These are phyloP conservation scores for Carlito syrichta DNA, from an alignment of 2,113 vertebrate genomes.

Conservation along the genomic window DNA sequence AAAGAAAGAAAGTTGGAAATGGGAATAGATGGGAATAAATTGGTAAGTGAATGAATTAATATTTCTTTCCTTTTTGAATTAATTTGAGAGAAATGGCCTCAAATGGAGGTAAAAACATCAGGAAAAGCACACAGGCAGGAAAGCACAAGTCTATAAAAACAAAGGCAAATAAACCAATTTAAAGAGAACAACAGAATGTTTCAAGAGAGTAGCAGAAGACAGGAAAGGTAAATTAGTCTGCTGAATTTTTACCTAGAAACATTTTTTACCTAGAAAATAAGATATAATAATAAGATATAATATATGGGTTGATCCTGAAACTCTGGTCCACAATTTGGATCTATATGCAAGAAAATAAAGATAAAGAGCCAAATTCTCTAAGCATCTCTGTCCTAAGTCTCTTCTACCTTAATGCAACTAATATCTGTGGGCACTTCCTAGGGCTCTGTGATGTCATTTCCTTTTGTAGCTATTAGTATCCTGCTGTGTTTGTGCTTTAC, in stretches of 20 bases:
- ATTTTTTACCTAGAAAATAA: conserved; percentile 26
- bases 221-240: neutral
- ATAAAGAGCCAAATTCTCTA: neutral
- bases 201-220: neutral
- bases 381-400: neutral
- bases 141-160: neutral
- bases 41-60: neutral
- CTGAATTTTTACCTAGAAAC: too few species aligned
- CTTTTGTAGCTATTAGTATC: conserved; percentile 58
- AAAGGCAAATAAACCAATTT: neutral
- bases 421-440: neutral
- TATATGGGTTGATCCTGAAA: neutral
- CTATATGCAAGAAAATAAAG: neutral
- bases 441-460: conserved; percentile 70
- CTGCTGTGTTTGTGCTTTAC: conserved; percentile 46
- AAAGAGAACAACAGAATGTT: neutral
- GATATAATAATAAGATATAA: neutral
- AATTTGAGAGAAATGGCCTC: neutral
- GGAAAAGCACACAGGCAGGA: neutral
- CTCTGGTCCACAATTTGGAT: neutral
- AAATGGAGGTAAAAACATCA: neutral
- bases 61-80: neutral
- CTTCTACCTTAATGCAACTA: neutral
- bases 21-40: neutral
- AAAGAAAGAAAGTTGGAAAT: neutral